Evolutionary conservation across 2,113 vertebrate species (phyloP).

Genomic region (Lasiurus cinereus): DNA sequence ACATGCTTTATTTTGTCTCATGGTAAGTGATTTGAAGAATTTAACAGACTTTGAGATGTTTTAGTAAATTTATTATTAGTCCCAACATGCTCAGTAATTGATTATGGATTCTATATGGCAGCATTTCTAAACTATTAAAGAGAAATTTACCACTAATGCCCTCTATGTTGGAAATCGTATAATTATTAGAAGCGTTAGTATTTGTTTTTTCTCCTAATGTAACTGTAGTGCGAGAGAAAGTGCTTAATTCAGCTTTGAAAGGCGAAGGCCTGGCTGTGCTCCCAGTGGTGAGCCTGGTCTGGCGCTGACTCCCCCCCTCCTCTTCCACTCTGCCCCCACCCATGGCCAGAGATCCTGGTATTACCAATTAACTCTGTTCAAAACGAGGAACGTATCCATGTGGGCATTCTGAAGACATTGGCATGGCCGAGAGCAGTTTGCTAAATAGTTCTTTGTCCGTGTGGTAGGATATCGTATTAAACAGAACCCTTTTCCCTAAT

Average conservation of each 20-base stretch:
- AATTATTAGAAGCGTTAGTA: conserved; percentile 67
- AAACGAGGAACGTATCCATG: not conserved
- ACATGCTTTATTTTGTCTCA: conserved; percentile 58
- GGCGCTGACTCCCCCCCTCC: not conserved
- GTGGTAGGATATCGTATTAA: not conserved
- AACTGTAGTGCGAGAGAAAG: not conserved
- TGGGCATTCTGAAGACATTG: not conserved
- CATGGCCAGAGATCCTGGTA: not conserved
- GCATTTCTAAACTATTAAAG: conserved; percentile 63
- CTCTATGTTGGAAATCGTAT: conserved; percentile 66
- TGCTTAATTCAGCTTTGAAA: not conserved
- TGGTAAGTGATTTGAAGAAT: conserved; percentile 45
- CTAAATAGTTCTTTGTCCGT: not conserved
- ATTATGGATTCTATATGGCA: conserved; percentile 71
- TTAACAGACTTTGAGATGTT: conserved; percentile 66
- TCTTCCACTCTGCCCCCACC: rapidly evolving
- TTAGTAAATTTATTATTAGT: conserved; percentile 71
- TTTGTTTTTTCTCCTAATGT: not conserved
- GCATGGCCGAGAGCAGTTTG: not conserved
- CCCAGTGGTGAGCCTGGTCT: not conserved
- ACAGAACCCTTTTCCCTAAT: not conserved
- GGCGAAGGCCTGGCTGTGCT: not conserved
- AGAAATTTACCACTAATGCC: conserved; percentile 74
- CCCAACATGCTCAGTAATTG: conserved; percentile 72
- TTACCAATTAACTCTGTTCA: not conserved